Base-by-base conservation (phyloP, 1,140 invertebrate species). In the Cyclargus thomasi region DNA sequence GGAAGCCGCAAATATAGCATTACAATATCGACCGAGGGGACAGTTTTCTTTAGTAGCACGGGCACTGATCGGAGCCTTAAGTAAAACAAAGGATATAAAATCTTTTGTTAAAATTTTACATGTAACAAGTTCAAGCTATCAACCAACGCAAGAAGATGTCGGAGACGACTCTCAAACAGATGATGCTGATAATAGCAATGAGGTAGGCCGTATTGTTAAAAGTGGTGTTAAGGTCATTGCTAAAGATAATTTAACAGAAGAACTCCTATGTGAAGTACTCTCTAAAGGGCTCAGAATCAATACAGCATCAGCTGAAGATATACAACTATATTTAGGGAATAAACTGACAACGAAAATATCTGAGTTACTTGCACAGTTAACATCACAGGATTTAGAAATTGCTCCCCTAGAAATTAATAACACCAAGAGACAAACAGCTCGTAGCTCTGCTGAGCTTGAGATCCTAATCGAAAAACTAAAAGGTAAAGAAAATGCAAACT, bases 281-380 rank as follows among this genome's bases (percentile, higher is more conserved):
- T 81, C 91, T n/a, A 91, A 93, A 78, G 94, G 94, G 1, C 70
- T 96, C 4, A 92, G 92, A 64, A 93, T 96, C 6, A 92, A 90
- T 59, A 92, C 90, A 57, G 78, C 81, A 23, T 84, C 90, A 39
- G 94, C 93, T 0, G 92, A 94, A 70, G 78, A 88, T 55, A 85
- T 96, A 21, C 92, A 95, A 75, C 91, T 93, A 64, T 90, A 88
- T 65, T 77, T 95, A 1, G 92, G 92, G 2, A 90, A 94, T 8
- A 91, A 93, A 66, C 83, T 95, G 80, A 95, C 93, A 0, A 86
- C 92, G 0, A 85, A 92, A 74, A 91, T 95, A 17, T 93, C 93
- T 0, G 90, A 92, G 71, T 74, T 93, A 6, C 75, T 96, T n/a
- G 86, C 90, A 1, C 91, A 93, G 76, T 80, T 96, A 2, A 93